phyloP scores from a whole-genome alignment of 2,888 invertebrate species.

The Sphecodes monilicornis region DNA sequence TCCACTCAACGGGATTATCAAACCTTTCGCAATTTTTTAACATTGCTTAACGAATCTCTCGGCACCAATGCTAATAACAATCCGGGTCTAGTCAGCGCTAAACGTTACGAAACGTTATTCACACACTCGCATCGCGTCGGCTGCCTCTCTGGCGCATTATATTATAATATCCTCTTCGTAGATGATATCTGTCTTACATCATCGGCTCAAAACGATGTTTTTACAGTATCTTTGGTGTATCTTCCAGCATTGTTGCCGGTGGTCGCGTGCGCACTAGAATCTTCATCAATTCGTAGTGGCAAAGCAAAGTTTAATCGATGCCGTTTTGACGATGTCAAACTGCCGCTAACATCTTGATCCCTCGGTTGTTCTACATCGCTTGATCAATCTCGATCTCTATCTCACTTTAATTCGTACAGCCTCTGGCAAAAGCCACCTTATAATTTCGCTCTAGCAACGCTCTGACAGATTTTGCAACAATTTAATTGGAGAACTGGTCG shows the following conservation, averaged over 20 bases:
- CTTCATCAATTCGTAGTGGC: not conserved
- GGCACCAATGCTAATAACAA: conserved; percentile 21
- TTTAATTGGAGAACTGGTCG: not conserved
- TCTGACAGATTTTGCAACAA: not conserved
- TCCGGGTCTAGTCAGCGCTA: conserved; percentile 25
- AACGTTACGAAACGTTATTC: conserved; percentile 41
- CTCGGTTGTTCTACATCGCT: not conserved
- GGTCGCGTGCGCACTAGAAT: conserved; percentile 13
- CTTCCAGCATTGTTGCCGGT: not conserved
- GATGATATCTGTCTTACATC: conserved; percentile 61
- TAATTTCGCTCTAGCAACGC: not conserved
- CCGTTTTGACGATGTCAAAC: not conserved
- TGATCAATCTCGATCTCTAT: not conserved
- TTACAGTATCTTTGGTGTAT: conserved; percentile 38
- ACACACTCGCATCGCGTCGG: conserved; percentile 19
- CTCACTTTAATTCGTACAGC: not conserved
- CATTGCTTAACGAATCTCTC: conserved; percentile 20
- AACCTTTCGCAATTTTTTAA: conserved; percentile 23
- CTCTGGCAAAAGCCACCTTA: not conserved
- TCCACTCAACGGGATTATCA: not conserved
- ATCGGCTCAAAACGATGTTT: conserved; percentile 40
- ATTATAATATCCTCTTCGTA: conserved; percentile 53
- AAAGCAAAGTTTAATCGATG: not conserved
- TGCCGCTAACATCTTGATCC: not conserved
- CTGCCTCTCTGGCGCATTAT: conserved; percentile 27